phyloP scores from a whole-genome alignment of 2,113 vertebrate genomes.

The Sapajus apella region DNA sequence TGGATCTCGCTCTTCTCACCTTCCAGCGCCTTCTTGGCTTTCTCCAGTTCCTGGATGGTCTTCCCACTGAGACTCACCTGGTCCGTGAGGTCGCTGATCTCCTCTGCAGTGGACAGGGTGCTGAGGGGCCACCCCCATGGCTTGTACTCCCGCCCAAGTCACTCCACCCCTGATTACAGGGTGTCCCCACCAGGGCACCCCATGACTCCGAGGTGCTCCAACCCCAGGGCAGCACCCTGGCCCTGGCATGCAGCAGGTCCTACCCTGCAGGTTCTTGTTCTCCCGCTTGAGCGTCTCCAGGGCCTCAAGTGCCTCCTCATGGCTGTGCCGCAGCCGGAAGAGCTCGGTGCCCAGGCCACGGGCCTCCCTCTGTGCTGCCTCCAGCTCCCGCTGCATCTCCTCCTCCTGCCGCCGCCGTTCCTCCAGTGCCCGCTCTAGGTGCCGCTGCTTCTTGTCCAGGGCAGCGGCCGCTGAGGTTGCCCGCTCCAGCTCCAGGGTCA shows the following conservation, averaged over 20 bases:
- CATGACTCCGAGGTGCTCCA: neutral
- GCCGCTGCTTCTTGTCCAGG: conserved; percentile 95
- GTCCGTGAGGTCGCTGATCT: conserved; percentile 94
- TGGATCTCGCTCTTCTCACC: conserved; percentile 94
- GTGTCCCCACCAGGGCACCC: neutral
- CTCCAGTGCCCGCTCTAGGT: conserved; percentile 91
- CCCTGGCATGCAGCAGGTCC: neutral
- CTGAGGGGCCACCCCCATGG: neutral
- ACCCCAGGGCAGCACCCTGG: neutral
- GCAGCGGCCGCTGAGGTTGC: conserved; percentile 89
- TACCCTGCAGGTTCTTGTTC: conserved; percentile 97
- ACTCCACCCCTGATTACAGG: neutral
- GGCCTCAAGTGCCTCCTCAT: conserved; percentile 93
- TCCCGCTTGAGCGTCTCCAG: conserved; percentile 93
- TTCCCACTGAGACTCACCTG: conserved; percentile 92
- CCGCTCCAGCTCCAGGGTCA: conserved; percentile 92
- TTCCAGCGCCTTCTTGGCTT: conserved; percentile 93
- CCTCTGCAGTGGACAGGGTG: conserved; percentile 85
- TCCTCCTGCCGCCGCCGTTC: conserved; percentile 95
- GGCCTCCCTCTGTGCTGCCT: conserved; percentile 91
- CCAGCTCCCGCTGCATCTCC: conserved; percentile 93
- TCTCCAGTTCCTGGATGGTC: conserved; percentile 95
- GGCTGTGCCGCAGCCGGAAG: conserved; percentile 94
- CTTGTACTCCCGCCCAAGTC: neutral
- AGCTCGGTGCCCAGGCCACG: conserved; percentile 94